Evolutionary conservation across 2,888 invertebrate genomes (phyloP), one percentile per base, ranked within the genome.

Genomic region (Polia nebulosa): DNA sequence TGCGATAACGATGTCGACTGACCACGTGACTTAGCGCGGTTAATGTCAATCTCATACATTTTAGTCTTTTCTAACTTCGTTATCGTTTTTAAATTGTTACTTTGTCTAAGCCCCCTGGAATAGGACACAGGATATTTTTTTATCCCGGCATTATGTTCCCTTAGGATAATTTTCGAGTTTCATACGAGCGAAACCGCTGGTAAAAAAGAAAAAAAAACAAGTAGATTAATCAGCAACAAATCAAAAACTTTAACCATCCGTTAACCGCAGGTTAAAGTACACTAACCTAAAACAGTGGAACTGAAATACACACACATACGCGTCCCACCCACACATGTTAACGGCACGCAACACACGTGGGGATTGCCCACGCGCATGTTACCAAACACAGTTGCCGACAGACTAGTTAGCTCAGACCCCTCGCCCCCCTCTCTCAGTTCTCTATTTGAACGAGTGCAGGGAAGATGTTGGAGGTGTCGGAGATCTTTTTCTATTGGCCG

Each of bases 301-400:
- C 59, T 52, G 39, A 64, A 13, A 39, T 11, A 72, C 78, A 52
- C 81, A 79, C 57, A 79, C 76, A 70, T 52, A 72, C 66, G 75
- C 67, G 56, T 55, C 61, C 49, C 62, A 85, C 87, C 65, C 80
- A 85, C 87, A 87, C 84, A 75, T 49, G 34, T 61, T 60, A 55
- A 72, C 51, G 17, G 51, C 53, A 73, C 71, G 76, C 81, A 76
- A 59, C 73, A 77, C 84, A 82, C 83, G 82, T 81, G 81, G 78
- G 82, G 70, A 73, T 77, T 78, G 86, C 86, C 86, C 83, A 86
- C 85, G 86, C 87, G 82, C 76, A 58, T 79, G 82, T 81, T 82
- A 79, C 81, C 76, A 76, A 78, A 80, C 80, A 72, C 76, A 81
- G 67, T 66, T 70, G 57, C 55, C 25, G 0, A 20, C 1, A n/a